Conservation (phyloP, 2,113 vertebrate species). For the Neotragus moschatus region DNA sequence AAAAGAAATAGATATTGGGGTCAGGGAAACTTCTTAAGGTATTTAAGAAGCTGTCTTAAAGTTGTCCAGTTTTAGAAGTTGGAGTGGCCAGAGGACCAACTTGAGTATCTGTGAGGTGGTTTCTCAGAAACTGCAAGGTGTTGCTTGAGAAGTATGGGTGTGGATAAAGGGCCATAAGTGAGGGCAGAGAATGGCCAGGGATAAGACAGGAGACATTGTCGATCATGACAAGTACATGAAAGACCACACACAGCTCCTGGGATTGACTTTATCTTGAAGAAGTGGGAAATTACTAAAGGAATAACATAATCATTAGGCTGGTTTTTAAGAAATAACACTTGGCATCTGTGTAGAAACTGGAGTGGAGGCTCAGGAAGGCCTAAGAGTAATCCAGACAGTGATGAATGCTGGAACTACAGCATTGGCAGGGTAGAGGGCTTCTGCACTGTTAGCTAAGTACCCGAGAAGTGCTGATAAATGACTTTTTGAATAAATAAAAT, state of each 20-base stretch:
- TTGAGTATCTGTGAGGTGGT: neutral
- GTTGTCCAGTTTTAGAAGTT: neutral
- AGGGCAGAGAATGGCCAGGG: neutral
- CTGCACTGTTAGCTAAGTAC: neutral
- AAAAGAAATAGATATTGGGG: neutral
- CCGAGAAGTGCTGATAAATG: neutral
- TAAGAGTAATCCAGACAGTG: neutral
- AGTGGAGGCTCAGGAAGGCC: neutral
- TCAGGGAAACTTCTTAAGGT: neutral
- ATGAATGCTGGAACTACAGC: neutral
- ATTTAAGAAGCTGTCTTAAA: neutral
- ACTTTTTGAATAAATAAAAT: neutral
- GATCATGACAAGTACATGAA: neutral
- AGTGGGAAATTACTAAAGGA: slow-evolving; percentile 2
- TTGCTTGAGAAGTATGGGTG: neutral
- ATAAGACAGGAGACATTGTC: neutral
- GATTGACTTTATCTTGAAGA: neutral
- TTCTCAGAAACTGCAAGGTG: neutral
- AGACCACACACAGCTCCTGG: neutral
- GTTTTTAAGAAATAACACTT: neutral
- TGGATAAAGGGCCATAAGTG: neutral
- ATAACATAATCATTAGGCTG: neutral
- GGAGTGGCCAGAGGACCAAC: neutral
- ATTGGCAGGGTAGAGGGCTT: neutral
- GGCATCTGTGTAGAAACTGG: neutral